Percentiles rank a stretch among this genome's conserved stretches.
These are phyloP conservation scores for Empidonax alnorum DNA, from an alignment of 2,113 vertebrate genomes.

Conservation along the genomic window DNA sequence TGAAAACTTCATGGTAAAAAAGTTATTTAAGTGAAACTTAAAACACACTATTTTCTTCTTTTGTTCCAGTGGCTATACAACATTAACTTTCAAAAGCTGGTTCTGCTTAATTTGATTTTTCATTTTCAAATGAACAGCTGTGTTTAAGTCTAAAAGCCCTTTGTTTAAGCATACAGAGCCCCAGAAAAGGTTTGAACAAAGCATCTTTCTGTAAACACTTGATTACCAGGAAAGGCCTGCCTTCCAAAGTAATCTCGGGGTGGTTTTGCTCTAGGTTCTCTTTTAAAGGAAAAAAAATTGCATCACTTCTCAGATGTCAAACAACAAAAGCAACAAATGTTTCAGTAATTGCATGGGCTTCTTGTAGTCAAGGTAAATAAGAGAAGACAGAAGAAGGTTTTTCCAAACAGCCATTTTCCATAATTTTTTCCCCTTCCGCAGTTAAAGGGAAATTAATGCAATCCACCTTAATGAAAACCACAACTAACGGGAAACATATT, in stretches of 20 bases:
- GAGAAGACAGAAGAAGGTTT: constrained; percentile 21
- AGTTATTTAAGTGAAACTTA: constrained; percentile 77
- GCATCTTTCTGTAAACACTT: constrained; percentile 76
- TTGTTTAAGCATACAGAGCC: constrained; percentile 80
- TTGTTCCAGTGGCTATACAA: constrained; percentile 76
- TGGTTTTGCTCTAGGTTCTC: constrained; percentile 18
- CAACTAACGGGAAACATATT: neutral
- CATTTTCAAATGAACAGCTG: constrained; percentile 83
- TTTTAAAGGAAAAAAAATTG: constrained; percentile 23
- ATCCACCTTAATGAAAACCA: neutral
- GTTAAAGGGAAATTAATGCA: neutral
- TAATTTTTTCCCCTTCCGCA: neutral
- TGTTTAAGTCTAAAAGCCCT: constrained; percentile 81
- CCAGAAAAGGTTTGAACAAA: constrained; percentile 75
- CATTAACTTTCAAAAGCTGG: constrained; percentile 79
- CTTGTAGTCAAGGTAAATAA: constrained; percentile 3
- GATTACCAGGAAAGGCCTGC: constrained; percentile 75
- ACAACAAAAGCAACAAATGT: constrained; percentile 36
- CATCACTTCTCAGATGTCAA: constrained; percentile 40
- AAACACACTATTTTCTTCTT: constrained; percentile 74
- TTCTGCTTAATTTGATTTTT: constrained; percentile 81
- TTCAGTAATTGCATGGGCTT: constrained; percentile 2
- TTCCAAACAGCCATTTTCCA: neutral
- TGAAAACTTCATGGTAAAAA: constrained; percentile 75
- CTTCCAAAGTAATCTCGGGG: constrained; percentile 41